Conservation (phyloP, 2,113 vertebrate genomes). For the Tauraco erythrolophus region DNA sequence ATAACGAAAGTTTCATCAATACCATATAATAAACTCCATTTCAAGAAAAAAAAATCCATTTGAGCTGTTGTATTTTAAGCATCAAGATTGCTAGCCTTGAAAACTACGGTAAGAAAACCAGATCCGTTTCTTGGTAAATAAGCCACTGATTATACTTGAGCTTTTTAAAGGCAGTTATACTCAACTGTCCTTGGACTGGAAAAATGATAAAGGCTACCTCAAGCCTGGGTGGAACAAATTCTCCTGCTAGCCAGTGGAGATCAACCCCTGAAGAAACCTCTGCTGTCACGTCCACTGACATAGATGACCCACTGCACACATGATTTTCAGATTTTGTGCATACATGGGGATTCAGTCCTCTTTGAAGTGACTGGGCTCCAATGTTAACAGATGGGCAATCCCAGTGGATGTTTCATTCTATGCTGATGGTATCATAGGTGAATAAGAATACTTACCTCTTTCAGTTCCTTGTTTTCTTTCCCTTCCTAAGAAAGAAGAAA, state of each 20-base stretch:
- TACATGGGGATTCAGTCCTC: not conserved
- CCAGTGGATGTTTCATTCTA: not conserved
- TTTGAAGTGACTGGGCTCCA: not conserved
- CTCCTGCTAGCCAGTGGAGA: not conserved
- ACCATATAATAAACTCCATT: rapidly evolving
- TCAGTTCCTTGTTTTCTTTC: not conserved
- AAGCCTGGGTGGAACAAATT: not conserved
- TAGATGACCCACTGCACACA: not conserved
- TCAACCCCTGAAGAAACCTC: not conserved
- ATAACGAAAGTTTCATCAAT: not conserved
- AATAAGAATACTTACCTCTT: not conserved
- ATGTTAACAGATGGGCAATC: not conserved
- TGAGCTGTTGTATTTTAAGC: not conserved
- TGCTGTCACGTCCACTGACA: not conserved
- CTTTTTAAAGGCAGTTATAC: not conserved
- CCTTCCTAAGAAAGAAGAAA: not conserved
- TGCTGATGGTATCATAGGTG: not conserved
- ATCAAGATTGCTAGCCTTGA: not conserved
- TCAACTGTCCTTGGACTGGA: not conserved
- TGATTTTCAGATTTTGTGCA: not conserved
- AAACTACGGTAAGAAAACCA: not conserved
- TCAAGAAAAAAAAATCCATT: not conserved
- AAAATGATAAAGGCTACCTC: not conserved
- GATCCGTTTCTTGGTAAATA: not conserved
- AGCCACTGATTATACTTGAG: not conserved